A percentile compares a stretch with the other conserved stretches of the same genome.
Conservation (phyloP, 2,113 vertebrate species). For the Gopherus flavomarginatus region DNA sequence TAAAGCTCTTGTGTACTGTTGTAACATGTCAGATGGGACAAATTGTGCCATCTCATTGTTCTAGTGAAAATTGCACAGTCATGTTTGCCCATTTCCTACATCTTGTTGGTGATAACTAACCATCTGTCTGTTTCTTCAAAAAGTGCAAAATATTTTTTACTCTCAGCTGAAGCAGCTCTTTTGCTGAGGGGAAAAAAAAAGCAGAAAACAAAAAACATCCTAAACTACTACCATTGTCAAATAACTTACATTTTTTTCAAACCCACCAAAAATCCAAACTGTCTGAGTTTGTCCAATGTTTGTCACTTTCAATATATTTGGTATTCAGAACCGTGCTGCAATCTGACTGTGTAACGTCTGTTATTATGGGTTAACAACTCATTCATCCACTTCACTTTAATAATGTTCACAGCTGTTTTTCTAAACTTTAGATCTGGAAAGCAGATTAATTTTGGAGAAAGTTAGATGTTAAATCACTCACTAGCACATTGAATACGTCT, state of each 20-base stretch:
- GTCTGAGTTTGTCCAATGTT: background rate
- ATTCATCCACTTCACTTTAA: background rate
- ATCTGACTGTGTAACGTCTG: slow-evolving; percentile 32
- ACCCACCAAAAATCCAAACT: slow-evolving; percentile 5
- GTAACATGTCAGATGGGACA: too few species aligned
- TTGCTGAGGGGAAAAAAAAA: background rate
- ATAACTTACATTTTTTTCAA: slow-evolving; percentile 15
- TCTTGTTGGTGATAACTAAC: background rate
- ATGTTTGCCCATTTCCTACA: background rate
- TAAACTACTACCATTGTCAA: slow-evolving; percentile 15
- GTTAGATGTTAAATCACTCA: background rate
- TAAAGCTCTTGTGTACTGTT: too few species aligned
- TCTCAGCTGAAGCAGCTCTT: background rate
- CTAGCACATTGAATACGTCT: background rate
- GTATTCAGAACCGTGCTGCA: slow-evolving; percentile 14
- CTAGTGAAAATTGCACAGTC: too few species aligned
- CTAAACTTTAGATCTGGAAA: background rate
- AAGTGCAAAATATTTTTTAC: background rate
- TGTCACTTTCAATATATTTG: background rate
- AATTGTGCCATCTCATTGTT: too few species aligned
- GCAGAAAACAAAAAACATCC: background rate
- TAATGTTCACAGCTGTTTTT: background rate
- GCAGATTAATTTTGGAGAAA: background rate
- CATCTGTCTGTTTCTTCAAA: background rate
- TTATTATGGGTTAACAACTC: slow-evolving; percentile 34